Evolutionary conservation across 2,888 invertebrate species (phyloP).

Genomic region (Acholoe squamosa): DNA sequence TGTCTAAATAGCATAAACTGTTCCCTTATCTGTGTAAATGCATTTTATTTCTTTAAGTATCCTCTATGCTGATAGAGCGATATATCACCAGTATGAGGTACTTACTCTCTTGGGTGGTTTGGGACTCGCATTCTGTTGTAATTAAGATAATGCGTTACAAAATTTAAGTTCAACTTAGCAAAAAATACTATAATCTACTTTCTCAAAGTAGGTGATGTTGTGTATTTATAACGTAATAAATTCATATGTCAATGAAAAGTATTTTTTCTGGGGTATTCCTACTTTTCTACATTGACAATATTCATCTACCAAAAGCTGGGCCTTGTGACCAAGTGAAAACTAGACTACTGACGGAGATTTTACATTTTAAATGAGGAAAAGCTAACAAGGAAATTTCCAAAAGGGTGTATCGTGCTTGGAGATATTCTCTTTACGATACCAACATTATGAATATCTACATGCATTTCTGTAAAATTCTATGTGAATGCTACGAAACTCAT

Average conservation of each 20-base stretch:
- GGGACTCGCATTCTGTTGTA: not conserved
- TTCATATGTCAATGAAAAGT: not conserved
- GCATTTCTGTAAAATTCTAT: too few relatives aligned
- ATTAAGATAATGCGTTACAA: not conserved
- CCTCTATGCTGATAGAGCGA: too few relatives aligned
- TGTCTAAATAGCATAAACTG: too few relatives aligned
- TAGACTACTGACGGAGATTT: too few relatives aligned
- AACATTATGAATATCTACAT: too few relatives aligned
- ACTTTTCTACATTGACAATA: not conserved
- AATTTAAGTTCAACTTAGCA: not conserved
- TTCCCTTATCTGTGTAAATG: too few relatives aligned
- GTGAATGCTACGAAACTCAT: too few relatives aligned
- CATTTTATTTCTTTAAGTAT: too few relatives aligned
- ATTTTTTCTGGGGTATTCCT: not conserved
- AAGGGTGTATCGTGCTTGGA: too few relatives aligned
- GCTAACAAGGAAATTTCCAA: too few relatives aligned
- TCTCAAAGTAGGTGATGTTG: not conserved
- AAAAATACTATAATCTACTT: not conserved
- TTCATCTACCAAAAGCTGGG: not conserved
- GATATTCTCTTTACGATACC: too few relatives aligned
- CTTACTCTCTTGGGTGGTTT: slow-evolving; percentile 29
- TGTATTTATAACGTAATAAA: not conserved
- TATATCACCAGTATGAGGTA: not conserved
- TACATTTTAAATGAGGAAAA: too few relatives aligned
- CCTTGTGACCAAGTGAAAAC: not conserved